Conservation (phyloP, 2,113 vertebrate species). For the human (Homo sapiens) region GRCh38 chr5:44690001-44690500, state of each 20-base stretch:
- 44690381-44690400: background rate
- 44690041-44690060: background rate
- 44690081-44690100: background rate
- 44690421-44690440: background rate
- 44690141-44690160: background rate
- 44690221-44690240: background rate
- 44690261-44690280: background rate
- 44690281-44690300: background rate
- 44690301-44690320: background rate
- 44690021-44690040: background rate
- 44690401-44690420: background rate
- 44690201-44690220: background rate
- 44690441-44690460: background rate
- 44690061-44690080: background rate
- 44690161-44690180: background rate
- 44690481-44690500: background rate
- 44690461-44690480: background rate
- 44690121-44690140: background rate
- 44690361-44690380: background rate
- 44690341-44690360: background rate
- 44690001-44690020: background rate
- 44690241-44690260: background rate
- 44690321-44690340: background rate
- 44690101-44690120: background rate
- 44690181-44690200: background rate